Base-by-base conservation (phyloP, 2,888 invertebrate species). In the Tupiocoris notatus region DNA sequence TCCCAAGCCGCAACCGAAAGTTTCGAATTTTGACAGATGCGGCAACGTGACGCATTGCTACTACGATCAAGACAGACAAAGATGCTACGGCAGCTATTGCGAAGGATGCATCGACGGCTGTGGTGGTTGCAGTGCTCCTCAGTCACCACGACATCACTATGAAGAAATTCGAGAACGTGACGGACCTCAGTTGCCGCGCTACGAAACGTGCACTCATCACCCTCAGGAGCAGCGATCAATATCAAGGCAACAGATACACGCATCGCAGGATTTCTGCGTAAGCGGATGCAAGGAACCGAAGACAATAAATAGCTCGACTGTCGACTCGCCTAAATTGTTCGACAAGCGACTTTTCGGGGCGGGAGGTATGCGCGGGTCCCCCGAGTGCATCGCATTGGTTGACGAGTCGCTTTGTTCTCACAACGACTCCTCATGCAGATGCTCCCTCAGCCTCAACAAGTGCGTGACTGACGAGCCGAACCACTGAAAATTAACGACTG, bases 401-500 rank as follows among this genome's bases (percentile, higher is more conserved):
- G 79, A 79, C 59, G 79, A 79, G 39, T 79, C 79, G 2, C 79
- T 73, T n/a, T 79, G 79, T 68, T 77, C 77, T 1, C 79, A 79
- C 65, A 79, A 76, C 59, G 79, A 79, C 65, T 77, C 79, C 16
- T 79, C 79, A 9, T 79, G 79, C 57, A 76, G 77, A 25, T 79
- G 79, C 68, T 79, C 75, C 56, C 71, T 78, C 62, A 64, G 64
- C 59, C 39, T 77, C 18, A 75, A 77, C 56, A 76, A 76, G 22
- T 70, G 67, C 58, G 76, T 76, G 17, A 58, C 54, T 16, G 68
- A 76, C 56, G 76, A 76, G 25, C 76, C 76, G 21, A 76, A 68
- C 57, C 76, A 76, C 54, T 76, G 68, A 68, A 39, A 12, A 18
- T 9, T 22, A 59, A 54, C 54, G 18, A 57, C n/a, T 6, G 61